Evolutionary conservation across 2,888 invertebrate genomes (phyloP).

Genomic region (Drosophila lacicola): DNA sequence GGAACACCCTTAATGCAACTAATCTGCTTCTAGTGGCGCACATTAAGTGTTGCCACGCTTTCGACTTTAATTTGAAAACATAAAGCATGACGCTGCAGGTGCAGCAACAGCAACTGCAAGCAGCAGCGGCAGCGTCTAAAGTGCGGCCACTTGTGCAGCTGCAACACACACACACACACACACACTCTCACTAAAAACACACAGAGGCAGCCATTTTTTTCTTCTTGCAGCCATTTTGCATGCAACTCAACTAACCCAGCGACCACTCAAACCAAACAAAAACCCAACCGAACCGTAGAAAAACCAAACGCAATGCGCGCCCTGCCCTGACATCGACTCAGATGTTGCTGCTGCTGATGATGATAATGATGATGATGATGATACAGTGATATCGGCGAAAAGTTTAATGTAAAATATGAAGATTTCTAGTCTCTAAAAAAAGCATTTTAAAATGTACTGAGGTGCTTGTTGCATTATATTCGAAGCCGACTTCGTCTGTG

Average conservation of each 20-base stretch:
- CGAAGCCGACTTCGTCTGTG: too few relatives aligned
- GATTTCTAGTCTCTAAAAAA: too few relatives aligned
- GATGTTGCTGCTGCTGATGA: conserved; percentile 5
- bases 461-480: too few relatives aligned
- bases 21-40: conserved; percentile 79
- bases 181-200: conserved; percentile 2
- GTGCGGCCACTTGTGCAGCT: conserved; percentile 65
- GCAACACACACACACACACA: conserved; percentile 16
- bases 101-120: conserved; percentile 7
- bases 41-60: conserved; percentile 80
- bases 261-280: conserved; percentile 58
- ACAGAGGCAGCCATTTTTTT: conserved; percentile 13
- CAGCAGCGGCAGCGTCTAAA: conserved; percentile 44
- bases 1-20: conserved; percentile 64
- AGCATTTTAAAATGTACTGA: too few relatives aligned
- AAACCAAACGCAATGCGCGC: conserved; percentile 33
- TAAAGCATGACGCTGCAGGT: conserved; percentile 57
- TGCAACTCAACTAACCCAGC: conserved; percentile 60
- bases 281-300: conserved; percentile 31
- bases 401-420: too few relatives aligned
- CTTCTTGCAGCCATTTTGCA: conserved; percentile 53
- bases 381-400: conserved; percentile 4
- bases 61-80: conserved; percentile 79
- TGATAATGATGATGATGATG: background rate
- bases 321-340: conserved; percentile 57